Base-by-base conservation (phyloP, 2,888 invertebrate genomes). In the Xestia c-nigrum region DNA sequence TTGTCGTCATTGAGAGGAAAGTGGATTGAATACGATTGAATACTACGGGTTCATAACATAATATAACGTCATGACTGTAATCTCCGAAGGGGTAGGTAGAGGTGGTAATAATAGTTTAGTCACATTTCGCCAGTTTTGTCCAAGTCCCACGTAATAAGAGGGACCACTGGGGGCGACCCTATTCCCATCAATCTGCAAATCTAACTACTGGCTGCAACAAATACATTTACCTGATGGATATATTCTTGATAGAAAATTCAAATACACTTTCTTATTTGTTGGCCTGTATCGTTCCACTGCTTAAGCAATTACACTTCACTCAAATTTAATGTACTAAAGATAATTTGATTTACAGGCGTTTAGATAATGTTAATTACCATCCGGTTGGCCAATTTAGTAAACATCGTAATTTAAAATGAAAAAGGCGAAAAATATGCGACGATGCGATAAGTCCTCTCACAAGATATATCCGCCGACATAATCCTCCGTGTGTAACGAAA, bases 401-500 rank as follows among this genome's bases (percentile, higher is more conserved):
- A 47, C 16, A 6, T 5, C 16, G 5, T 16, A 47, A 47, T 47
- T 31, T 31, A 31, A 31, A n/a, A 31, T 3, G 31, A 31, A 31
- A 31, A 31, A 31, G 31, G 31, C 31, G 31, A 31, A 31, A 31
- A 31, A n/a, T n/a, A n/a, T n/a, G n/a, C n/a, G n/a, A n/a, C n/a
- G n/a, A n/a, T n/a, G 16, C 16, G 31, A 43, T 38, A 31, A 63
- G 61, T 74, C 31, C 16, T 10, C 16, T 10, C 14, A 61, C 21
- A 10, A 46, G 47, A 70, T 5, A 7, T 55, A 63, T 73, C 40
- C 38, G 47, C 19, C 40, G 1, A 50, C 40, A 47, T n/a, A 73
- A 65, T 61, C 0, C 3, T 0, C 86, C 0, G 84, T 84, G 76
- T 87, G 83, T 88, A 71, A 40, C 69, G 40, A 61, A 68, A 80